phyloP scores from a whole-genome alignment of 2,113 vertebrate genomes.

The Indicator maculatus region DNA sequence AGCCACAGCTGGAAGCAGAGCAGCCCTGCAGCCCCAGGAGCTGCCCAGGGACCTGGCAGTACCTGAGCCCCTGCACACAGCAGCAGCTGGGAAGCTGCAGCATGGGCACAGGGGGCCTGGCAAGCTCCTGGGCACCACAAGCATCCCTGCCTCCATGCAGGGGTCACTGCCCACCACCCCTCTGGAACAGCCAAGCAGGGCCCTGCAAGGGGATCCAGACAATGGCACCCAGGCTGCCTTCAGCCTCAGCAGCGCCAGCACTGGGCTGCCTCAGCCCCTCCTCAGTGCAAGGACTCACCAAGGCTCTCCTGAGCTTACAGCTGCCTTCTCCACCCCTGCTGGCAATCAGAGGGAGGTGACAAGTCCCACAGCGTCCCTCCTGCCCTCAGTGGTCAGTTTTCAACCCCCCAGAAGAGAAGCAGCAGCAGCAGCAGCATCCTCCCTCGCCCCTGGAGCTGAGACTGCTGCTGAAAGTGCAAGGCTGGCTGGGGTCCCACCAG shows the following conservation, averaged over 20 bases:
- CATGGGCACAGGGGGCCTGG: background rate
- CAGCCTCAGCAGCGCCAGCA: background rate
- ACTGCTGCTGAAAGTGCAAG: background rate
- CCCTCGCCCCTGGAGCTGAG: accelerated
- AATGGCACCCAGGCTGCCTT: background rate
- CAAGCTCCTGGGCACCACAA: background rate
- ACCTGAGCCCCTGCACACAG: background rate
- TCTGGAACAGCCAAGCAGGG: background rate
- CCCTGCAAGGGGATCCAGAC: background rate
- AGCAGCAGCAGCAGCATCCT: background rate
- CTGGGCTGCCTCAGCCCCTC: background rate
- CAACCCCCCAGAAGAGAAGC: background rate
- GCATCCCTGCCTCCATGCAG: background rate
- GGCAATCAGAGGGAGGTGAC: background rate
- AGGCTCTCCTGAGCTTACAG: accelerated
- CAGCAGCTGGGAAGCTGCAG: background rate
- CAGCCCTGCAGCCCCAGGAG: background rate
- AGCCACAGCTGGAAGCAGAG: background rate
- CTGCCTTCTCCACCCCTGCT: background rate
- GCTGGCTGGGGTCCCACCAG: background rate
- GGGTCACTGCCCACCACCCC: background rate
- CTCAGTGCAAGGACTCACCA: background rate
- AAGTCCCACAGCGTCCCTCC: background rate
- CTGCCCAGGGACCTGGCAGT: background rate
- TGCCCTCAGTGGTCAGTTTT: accelerated